Evolutionary conservation across 2,888 invertebrate genomes (phyloP), one percentile per base, ranked within the genome.

Genomic region (Agonopterix arenella): DNA sequence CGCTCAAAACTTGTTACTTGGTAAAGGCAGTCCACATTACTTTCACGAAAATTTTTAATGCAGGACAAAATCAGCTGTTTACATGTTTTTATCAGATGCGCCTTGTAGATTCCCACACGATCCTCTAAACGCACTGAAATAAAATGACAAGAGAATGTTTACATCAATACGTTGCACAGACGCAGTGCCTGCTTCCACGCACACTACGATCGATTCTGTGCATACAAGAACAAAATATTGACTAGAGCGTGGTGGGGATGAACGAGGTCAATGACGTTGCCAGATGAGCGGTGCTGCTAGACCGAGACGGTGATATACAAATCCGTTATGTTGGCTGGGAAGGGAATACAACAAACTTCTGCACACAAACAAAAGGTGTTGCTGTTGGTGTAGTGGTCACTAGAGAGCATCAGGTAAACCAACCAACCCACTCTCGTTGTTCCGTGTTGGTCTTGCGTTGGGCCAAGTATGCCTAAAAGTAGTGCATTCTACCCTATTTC

Each of bases 131-230:
- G 77, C 77, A 84, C 84, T 84, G 82, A 77, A 86, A 81, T 67
- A 69, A 70, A 79, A 75, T 80, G 79, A 80, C 80, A 80, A 76
- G 73, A 68, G 74, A 78, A 77, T 84, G 83, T 85, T 85, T 84
- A 86, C 84, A 83, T 84, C 80, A 79, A 82, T 83, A 83, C 73
- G 68, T 62, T 74, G 76, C 76, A 81, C 78, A 76, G 73, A 58
- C 75, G 75, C 68, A 65, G 63, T 63, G 68, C 68, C 63, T 60
- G 66, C 66, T 62, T 64, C 54, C 55, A 76, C 79, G 58, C 80
- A 81, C 79, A 84, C 82, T 69, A 58, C 13, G 47, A 54, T 46
- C 45, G 18, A 18, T 53, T 54, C 52, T 58, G 45, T 45, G 36
- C 18, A 57, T 55, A 62, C 59, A 57, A 56, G 55, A 66, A 62